phyloP scores from a whole-genome alignment of 2,888 invertebrate genomes.

The Diogma glabrata region DNA sequence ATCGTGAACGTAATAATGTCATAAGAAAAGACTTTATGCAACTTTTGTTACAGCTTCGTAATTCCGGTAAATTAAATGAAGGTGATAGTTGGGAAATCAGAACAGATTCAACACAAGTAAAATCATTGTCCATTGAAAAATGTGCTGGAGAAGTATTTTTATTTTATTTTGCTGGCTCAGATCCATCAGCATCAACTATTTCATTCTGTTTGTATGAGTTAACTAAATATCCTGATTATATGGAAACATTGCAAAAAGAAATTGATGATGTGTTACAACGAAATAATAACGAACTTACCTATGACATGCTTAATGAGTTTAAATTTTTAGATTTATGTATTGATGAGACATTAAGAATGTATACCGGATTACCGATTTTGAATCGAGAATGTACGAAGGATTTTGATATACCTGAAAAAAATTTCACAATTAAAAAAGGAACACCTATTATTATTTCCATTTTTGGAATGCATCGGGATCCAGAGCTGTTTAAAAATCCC shows the following conservation, averaged over 20 bases:
- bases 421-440: conserved; percentile 7
- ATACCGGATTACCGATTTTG: conserved; percentile 10
- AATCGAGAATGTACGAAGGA: conserved; percentile 13
- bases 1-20: conserved; percentile 33
- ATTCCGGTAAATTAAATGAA: conserved; percentile 30
- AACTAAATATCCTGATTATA: background rate
- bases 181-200: conserved; percentile 4
- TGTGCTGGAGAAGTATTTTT: background rate
- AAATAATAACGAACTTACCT: background rate
- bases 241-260: background rate
- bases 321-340: conserved; percentile 6
- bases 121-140: conserved; percentile 1
- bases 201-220: conserved; percentile 10
- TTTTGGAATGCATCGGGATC: conserved; percentile 11
- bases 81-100: conserved; percentile 29
- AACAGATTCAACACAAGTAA: conserved; percentile 17
- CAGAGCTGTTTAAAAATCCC: conserved; percentile 11
- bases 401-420: conserved; percentile 5
- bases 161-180: conserved; percentile 5
- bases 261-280: background rate
- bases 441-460: conserved; percentile 9
- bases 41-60: conserved; percentile 36
- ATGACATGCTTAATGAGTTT: background rate
- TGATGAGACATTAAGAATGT: conserved; percentile 16
- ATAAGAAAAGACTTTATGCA: conserved; percentile 38